Evolutionary conservation across 2,888 invertebrate species (phyloP), one percentile per base, ranked within the genome.

Genomic region (Meandrusa payeni): DNA sequence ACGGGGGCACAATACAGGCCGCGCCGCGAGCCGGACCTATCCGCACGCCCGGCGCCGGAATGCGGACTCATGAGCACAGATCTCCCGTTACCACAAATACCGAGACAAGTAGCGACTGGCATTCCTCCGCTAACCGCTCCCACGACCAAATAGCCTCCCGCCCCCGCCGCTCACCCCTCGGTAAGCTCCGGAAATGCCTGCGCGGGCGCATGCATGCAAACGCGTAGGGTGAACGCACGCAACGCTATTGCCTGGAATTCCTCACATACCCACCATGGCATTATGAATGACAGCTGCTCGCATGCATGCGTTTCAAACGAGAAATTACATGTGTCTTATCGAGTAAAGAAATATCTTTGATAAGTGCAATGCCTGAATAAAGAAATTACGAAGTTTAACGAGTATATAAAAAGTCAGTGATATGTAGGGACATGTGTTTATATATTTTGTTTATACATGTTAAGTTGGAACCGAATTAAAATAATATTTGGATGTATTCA

Each of bases 151-250:
- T 50, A 40, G 45, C 54, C 49, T 45, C 46, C 32, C 41, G 20
- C 41, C 32, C 26, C 15, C 17, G 45, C 27, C 51, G 41, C 45
- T 47, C 48, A 13, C 47, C 50, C 55, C 49, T 50, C 48, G 49
- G 54, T 32, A 55, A 54, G 58, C 68, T 65, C 66, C 73, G 75
- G 76, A 76, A 76, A 72, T 72, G 63, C 67, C 71, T 62, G 73
- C 78, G 76, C 77, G 47, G 48, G 76, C 80, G 79, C 77, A 70
- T 38, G 59, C 72, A 77, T 72, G 76, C 76, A 73, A 72, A 74
- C 19, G 70, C 74, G 69, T 69, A 61, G 63, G 69, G 71, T 75
- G 68, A 74, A 73, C 59, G 75, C 61, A 64, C 69, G 64, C 54
- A 33, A 37, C 38, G 50, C 51, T 46, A 51, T 57, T 52, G 54